Evolutionary conservation across 1,140 invertebrate species (phyloP).

Genomic region (Pseudachorutes palmiensis): DNA sequence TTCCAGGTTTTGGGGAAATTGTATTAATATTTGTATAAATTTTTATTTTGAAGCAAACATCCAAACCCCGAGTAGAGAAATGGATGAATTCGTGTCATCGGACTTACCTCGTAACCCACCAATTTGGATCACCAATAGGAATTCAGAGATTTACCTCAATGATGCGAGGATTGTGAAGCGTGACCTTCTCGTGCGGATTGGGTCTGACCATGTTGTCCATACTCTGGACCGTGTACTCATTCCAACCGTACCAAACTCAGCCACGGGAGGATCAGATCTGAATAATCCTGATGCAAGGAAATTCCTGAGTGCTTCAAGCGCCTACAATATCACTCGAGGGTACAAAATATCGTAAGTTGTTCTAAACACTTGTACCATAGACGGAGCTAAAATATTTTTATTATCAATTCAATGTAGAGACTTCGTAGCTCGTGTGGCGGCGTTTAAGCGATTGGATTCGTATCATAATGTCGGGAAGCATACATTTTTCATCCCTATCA

Average conservation of each 20-base stretch:
- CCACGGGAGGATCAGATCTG: conserved; percentile 20
- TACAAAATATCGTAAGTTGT: conserved; percentile 6
- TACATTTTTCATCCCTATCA: conserved; percentile 84
- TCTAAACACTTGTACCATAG: background rate
- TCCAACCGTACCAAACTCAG: conserved; percentile 25
- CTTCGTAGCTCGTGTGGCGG: conserved; percentile 56
- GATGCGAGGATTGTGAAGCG: conserved; percentile 31
- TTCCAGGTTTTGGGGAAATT: background rate
- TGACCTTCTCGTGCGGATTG: conserved; percentile 24
- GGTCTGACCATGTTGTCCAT: conserved; percentile 33
- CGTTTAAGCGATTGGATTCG: conserved; percentile 60
- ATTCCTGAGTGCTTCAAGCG: conserved; percentile 27
- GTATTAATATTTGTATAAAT: conserved; percentile 5
- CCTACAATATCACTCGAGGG: conserved; percentile 15
- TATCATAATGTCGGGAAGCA: conserved; percentile 66
- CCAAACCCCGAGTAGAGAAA: conserved; percentile 13
- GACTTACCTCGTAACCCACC: conserved; percentile 35
- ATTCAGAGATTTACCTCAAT: conserved; percentile 31
- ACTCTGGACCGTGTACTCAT: conserved; percentile 36
- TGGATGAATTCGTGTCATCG: conserved; percentile 33
- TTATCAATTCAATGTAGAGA: too few relatives aligned
- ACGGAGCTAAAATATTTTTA: too few relatives aligned
- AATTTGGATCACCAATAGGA: conserved; percentile 34
- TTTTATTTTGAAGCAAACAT: conserved; percentile 13
- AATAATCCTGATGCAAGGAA: conserved; percentile 34